phyloP scores from a whole-genome alignment of 30 jellyfish, hydroid and myxozoan species.

The Mastigias papua region DNA sequence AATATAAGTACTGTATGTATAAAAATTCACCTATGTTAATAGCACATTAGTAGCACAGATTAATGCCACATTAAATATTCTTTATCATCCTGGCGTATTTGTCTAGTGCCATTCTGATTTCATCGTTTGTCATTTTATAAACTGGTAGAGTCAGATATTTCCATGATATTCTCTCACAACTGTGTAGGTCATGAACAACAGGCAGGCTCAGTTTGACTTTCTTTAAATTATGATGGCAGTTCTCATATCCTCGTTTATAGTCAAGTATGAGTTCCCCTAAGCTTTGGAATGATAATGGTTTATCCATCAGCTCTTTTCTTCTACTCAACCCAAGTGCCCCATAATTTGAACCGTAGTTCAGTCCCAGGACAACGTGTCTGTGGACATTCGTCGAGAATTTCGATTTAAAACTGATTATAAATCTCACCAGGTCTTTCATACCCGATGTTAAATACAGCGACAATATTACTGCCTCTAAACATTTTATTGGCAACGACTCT shows the following conservation, averaged over 20 bases:
- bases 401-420: slow-evolving; percentile 87
- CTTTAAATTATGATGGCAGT: slow-evolving; percentile 76
- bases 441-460: slow-evolving; percentile 82
- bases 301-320: slow-evolving; percentile 79
- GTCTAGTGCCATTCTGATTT: slow-evolving; percentile 57
- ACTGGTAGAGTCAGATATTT: slow-evolving; percentile 69
- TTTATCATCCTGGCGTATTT: slow-evolving; percentile 74
- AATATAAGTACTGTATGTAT: neutral
- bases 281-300: slow-evolving; percentile 73
- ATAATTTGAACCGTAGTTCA: slow-evolving; percentile 58
- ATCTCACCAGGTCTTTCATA: slow-evolving; percentile 66
- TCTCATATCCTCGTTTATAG: slow-evolving; percentile 68
- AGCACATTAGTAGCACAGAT: neutral
- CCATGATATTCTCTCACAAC: slow-evolving; percentile 85
- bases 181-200: slow-evolving; percentile 70
- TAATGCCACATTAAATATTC: slow-evolving; percentile 29
- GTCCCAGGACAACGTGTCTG: slow-evolving; percentile 93
- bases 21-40: neutral
- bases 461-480: slow-evolving; percentile 91
- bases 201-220: slow-evolving; percentile 80
- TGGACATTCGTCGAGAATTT: slow-evolving; percentile 69
- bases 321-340: slow-evolving; percentile 97
- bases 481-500: slow-evolving; percentile 88
- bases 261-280: slow-evolving; percentile 69
- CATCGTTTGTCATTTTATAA: slow-evolving; percentile 62